Evolutionary conservation across 2,113 vertebrate genomes (phyloP).

Genomic region (Notechis scutatus): DNA sequence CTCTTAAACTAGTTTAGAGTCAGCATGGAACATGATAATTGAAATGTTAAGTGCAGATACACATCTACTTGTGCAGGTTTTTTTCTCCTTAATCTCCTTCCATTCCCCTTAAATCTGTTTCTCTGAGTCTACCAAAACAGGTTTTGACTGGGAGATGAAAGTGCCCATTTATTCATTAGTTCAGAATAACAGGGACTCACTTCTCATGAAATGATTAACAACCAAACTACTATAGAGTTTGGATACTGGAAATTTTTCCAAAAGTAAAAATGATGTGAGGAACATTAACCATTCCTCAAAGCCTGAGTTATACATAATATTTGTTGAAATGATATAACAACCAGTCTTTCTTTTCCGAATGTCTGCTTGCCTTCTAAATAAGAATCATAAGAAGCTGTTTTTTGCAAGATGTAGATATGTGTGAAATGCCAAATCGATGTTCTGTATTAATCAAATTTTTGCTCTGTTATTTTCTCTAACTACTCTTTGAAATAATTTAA

Average conservation of each 20-base stretch:
- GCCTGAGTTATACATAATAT: background rate
- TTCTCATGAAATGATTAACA: background rate
- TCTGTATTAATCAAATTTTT: background rate
- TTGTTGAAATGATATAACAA: background rate
- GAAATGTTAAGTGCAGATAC: background rate
- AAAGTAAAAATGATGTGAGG: background rate
- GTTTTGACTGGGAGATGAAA: background rate
- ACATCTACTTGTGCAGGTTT: background rate
- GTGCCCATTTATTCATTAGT: background rate
- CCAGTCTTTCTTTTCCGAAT: background rate
- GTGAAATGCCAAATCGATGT: background rate
- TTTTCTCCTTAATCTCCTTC: background rate
- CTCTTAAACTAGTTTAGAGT: background rate
- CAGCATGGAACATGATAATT: background rate
- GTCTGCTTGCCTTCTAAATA: background rate
- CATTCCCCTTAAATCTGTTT: background rate
- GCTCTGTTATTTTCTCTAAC: background rate
- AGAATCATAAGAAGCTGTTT: background rate
- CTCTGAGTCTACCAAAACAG: background rate
- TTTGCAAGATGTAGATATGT: background rate
- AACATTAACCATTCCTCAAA: background rate
- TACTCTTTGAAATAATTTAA: background rate
- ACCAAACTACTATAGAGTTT: background rate
- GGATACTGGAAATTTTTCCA: background rate
- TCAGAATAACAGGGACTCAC: background rate